These are phyloP conservation scores for Sipha maydis DNA, from an alignment of 2,888 invertebrate species.

Conservation along the genomic window DNA sequence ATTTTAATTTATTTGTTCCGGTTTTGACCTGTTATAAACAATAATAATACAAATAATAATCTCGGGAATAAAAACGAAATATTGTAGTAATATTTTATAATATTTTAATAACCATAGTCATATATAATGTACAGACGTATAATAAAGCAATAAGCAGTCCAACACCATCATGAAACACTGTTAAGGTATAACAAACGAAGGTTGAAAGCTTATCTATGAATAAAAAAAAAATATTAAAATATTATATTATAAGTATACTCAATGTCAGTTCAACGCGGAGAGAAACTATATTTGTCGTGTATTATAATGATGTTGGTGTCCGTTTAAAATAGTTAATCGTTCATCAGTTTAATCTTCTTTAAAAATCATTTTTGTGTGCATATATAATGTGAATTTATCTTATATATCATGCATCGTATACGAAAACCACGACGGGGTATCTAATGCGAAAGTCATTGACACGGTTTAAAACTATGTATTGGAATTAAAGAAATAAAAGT, in stretches of 20 bases:
- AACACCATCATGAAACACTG: background rate
- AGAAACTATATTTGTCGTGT: background rate
- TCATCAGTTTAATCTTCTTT: constrained; percentile 20
- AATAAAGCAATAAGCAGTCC: no score
- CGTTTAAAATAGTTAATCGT: background rate
- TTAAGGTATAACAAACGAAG: background rate
- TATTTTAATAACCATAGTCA: background rate
- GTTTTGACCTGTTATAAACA: background rate
- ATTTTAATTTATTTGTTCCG: background rate
- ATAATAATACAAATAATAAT: background rate
- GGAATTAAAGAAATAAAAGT: background rate
- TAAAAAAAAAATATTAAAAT: background rate
- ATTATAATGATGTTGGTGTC: background rate
- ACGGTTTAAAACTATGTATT: constrained; percentile 29
- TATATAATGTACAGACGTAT: no score
- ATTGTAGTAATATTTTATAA: background rate
- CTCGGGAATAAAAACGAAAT: background rate
- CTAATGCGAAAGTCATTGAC: constrained; percentile 56
- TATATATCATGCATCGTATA: background rate
- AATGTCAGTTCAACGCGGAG: background rate
- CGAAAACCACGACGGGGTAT: constrained; percentile 26
- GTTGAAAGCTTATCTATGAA: background rate
- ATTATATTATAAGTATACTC: background rate
- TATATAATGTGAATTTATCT: background rate
- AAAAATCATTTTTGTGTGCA: constrained; percentile 13